These are phyloP conservation scores for Heterodera carotae DNA, from an alignment of 1,140 invertebrate genomes.

Conservation along the genomic window DNA sequence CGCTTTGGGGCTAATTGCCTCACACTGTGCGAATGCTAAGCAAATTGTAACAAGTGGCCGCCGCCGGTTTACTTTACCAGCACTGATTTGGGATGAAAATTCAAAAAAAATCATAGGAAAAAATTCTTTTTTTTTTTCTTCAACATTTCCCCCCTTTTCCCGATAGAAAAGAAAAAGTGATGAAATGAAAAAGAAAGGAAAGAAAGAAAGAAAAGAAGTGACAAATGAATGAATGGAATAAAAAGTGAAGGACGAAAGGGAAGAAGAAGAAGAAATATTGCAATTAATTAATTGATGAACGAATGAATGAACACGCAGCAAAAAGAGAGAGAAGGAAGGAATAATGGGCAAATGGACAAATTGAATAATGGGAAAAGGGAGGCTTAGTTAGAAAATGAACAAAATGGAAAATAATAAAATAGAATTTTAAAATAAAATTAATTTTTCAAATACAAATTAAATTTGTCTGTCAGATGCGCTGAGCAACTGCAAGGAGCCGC, in stretches of 20 bases:
- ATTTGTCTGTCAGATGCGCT: slow-evolving; percentile 42
- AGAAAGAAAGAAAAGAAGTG: not conserved
- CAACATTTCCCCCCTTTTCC: too few species aligned
- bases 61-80: not conserved
- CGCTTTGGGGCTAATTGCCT: not conserved
- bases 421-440: not conserved
- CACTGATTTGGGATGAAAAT: not conserved
- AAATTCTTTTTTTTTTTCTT: not conserved
- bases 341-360: not conserved
- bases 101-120: not conserved
- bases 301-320: not conserved
- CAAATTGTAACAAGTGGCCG: not conserved
- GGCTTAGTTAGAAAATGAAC: too few species aligned
- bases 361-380: too few species aligned
- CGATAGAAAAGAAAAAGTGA: not conserved
- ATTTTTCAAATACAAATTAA: slow-evolving; percentile 20
- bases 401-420: too few species aligned
- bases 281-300: not conserved
- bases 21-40: not conserved
- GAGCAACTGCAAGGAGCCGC: slow-evolving; percentile 45
- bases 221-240: not conserved
- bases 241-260: not conserved
- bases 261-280: too few species aligned
- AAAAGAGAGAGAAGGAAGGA: not conserved
- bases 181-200: slow-evolving; percentile 3